These are phyloP conservation scores for Helleia helle DNA, from an alignment of 2,888 invertebrate species.

Conservation along the genomic window DNA sequence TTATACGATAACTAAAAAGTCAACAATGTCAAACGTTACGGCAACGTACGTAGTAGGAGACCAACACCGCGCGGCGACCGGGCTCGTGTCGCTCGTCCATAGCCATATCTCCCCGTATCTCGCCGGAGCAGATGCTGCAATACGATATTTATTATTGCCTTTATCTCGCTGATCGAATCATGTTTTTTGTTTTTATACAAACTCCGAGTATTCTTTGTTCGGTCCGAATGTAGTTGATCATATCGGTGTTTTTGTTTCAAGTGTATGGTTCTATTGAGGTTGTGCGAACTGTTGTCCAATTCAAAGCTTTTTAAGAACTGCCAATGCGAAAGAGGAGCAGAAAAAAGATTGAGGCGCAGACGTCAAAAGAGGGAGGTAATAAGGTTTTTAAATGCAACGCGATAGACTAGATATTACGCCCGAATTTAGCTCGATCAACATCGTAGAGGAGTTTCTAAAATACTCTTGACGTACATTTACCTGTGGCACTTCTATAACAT, in stretches of 20 bases:
- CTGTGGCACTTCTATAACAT: too few species aligned
- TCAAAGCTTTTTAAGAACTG: conserved; percentile 58
- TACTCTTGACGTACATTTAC: too few species aligned
- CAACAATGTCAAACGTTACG: conserved; percentile 30
- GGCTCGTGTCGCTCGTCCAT: too few species aligned
- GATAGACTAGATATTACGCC: neutral
- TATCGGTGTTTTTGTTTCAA: conserved; percentile 9
- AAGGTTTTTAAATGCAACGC: neutral
- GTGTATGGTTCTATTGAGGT: conserved; percentile 50
- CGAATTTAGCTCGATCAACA: too few species aligned
- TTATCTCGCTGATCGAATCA: conserved; percentile 24
- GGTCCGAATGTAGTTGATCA: conserved; percentile 8
- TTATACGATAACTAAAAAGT: conserved; percentile 29
- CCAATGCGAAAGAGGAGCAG: conserved; percentile 69
- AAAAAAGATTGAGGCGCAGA: conserved; percentile 58
- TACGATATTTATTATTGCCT: conserved; percentile 28
- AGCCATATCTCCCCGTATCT: conserved; percentile 44
- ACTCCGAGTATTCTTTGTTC: conserved; percentile 31
- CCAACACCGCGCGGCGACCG: too few species aligned
- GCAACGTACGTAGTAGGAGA: too few species aligned
- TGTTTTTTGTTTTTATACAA: conserved; percentile 24
- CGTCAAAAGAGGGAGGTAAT: conserved; percentile 43
- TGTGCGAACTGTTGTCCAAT: conserved; percentile 61
- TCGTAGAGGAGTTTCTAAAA: too few species aligned
- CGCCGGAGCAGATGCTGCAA: conserved; percentile 48